These are phyloP conservation scores for Anagrus nilaparvatae DNA, from an alignment of 1,140 invertebrate genomes.

Conservation along the genomic window DNA sequence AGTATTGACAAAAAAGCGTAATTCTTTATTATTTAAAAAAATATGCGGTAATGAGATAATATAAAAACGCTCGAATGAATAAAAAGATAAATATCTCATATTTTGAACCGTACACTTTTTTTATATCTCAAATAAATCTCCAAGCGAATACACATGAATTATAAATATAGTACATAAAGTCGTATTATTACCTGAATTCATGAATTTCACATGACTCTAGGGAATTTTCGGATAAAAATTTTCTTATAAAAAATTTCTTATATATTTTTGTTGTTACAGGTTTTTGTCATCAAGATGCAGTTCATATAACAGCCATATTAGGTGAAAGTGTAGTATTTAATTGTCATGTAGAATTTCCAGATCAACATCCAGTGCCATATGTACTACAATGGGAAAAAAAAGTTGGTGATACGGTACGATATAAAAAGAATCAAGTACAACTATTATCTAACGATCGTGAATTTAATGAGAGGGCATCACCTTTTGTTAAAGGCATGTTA, in stretches of 20 bases:
- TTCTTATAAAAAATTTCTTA: no score
- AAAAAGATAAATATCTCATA: no score
- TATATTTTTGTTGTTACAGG: slow-evolving; percentile 34
- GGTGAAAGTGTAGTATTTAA: slow-evolving; percentile 93
- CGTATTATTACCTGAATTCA: slow-evolving; percentile 2
- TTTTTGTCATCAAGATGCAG: slow-evolving; percentile 71
- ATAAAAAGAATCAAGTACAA: slow-evolving; percentile 24
- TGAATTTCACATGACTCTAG: background rate
- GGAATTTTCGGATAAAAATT: background rate
- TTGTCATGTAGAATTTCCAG: slow-evolving; percentile 91
- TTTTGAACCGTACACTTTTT: no score
- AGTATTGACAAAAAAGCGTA: no score
- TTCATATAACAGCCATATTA: slow-evolving; percentile 89
- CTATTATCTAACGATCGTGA: slow-evolving; percentile 30
- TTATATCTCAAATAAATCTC: no score
- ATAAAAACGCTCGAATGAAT: no score
- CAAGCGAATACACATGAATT: no score
- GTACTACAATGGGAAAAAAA: slow-evolving; percentile 97
- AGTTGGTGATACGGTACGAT: slow-evolving; percentile 89
- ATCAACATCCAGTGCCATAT: slow-evolving; percentile 87
- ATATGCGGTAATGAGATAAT: no score
- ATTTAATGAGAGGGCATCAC: slow-evolving; percentile 38
- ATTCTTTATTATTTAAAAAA: no score
- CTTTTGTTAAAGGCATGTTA: slow-evolving; percentile 28
- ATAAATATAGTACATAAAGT: slow-evolving; percentile 4